Percentiles rank a stretch among this genome's conserved stretches.
Conservation (phyloP, 2,113 vertebrate genomes). For the Salvelinus fontinalis region DNA sequence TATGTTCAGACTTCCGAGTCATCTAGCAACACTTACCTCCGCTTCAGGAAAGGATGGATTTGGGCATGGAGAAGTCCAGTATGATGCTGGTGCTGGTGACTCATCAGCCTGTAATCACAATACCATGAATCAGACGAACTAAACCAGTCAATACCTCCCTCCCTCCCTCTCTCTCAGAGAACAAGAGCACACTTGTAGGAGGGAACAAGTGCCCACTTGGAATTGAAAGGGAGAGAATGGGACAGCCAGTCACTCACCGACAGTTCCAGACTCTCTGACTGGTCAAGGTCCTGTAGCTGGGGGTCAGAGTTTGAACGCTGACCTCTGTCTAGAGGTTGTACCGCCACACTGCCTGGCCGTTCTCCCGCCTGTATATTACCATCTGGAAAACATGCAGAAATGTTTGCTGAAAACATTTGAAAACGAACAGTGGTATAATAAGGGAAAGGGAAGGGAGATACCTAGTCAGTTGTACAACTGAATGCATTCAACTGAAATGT, state of each 20-base stretch:
- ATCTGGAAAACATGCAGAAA: slow-evolving; percentile 56
- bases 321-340: not conserved
- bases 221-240: too few species aligned
- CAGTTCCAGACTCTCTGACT: slow-evolving; percentile 43
- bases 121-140: not conserved
- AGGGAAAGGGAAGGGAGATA: too few species aligned
- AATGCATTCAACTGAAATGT: too few species aligned
- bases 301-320: slow-evolving; percentile 44
- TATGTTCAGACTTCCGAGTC: not conserved
- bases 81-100: not conserved
- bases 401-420: too few species aligned
- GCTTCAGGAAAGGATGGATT: slow-evolving; percentile 17
- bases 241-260: slow-evolving; percentile 53
- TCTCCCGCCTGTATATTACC: slow-evolving; percentile 56
- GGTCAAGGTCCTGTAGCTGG: slow-evolving; percentile 43
- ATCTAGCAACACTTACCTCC: slow-evolving; percentile 46
- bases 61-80: not conserved
- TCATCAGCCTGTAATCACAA: slow-evolving; percentile 51
- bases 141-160: not conserved
- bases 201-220: too few species aligned
- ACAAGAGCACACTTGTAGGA: too few species aligned
- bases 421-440: too few species aligned
- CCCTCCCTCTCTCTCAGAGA: too few species aligned
- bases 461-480: too few species aligned
- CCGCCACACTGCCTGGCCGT: slow-evolving; percentile 41